Evolutionary conservation across 1,140 invertebrate genomes (phyloP).

Genomic region (Papilio dardanus): DNA sequence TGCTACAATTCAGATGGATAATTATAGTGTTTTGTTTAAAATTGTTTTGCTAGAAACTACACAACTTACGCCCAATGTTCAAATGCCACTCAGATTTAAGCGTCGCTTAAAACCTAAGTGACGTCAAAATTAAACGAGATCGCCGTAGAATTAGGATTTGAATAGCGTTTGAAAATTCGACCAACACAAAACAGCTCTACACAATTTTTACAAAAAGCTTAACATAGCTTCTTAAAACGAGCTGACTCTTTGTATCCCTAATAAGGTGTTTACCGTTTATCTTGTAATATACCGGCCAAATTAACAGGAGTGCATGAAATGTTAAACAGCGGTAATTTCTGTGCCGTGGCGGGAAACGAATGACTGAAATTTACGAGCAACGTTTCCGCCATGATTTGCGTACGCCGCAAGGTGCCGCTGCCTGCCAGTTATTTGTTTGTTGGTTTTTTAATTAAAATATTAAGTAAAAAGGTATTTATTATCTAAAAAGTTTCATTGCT

Average conservation of each 20-base stretch:
- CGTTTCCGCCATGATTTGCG: constrained; percentile 27
- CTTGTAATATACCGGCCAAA: constrained; percentile 12
- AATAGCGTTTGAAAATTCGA: too few relatives aligned
- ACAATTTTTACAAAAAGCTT: neutral
- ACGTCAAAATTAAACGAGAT: too few relatives aligned
- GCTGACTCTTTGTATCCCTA: neutral
- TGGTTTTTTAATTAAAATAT: neutral
- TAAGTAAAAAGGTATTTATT: neutral
- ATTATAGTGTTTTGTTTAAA: too few relatives aligned
- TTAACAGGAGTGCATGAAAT: constrained; percentile 30
- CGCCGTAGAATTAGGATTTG: too few relatives aligned
- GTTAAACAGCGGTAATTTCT: constrained; percentile 31
- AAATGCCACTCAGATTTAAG: too few relatives aligned
- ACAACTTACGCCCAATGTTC: too few relatives aligned
- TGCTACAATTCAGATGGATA: too few relatives aligned
- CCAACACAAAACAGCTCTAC: neutral
- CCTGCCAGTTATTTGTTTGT: constrained; percentile 17
- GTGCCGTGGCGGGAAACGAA: constrained; percentile 27
- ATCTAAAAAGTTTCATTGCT: neutral
- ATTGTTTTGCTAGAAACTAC: too few relatives aligned
- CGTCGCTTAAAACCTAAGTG: too few relatives aligned
- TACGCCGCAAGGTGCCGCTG: constrained; percentile 7
- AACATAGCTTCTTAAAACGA: neutral
- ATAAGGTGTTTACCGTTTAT: constrained; percentile 5
- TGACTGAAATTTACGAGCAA: constrained; percentile 34